phyloP scores from a whole-genome alignment of 2,113 vertebrate genomes.

The Antechinus flavipes region DNA sequence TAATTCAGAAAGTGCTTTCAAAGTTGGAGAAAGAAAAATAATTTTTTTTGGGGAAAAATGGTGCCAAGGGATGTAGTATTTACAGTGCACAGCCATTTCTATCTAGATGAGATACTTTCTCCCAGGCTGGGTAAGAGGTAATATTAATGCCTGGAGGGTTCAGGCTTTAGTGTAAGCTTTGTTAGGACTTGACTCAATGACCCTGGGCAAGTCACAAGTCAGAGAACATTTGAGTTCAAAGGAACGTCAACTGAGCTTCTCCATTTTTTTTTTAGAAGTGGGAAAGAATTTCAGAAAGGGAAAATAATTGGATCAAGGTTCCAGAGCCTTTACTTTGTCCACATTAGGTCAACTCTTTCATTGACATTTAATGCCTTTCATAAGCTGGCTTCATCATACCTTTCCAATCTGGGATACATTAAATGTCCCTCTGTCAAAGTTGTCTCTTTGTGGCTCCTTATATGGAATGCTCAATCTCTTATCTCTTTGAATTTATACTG shows the following conservation, averaged over 20 bases:
- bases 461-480: not conserved
- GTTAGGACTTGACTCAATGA: not conserved
- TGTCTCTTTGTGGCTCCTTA: not conserved
- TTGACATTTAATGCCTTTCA: not conserved
- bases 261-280: not conserved
- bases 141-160: not conserved
- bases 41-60: not conserved
- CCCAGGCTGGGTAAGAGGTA: conserved; percentile 41
- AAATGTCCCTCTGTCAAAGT: not conserved
- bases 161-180: not conserved
- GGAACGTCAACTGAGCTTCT: not conserved
- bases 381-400: not conserved
- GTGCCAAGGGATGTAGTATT: conserved; percentile 32
- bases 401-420: not conserved
- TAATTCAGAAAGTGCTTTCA: conserved; percentile 62
- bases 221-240: not conserved
- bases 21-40: conserved; percentile 47
- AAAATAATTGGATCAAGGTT: not conserved
- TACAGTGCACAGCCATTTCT: conserved; percentile 41
- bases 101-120: conserved; percentile 52
- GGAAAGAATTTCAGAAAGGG: conserved; percentile 3
- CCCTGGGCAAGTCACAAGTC: not conserved
- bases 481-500: not conserved
- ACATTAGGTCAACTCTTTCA: not conserved
- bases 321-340: not conserved